Evolutionary conservation across 2,888 invertebrate species (phyloP).

Genomic region (Drosophila pegasa): DNA sequence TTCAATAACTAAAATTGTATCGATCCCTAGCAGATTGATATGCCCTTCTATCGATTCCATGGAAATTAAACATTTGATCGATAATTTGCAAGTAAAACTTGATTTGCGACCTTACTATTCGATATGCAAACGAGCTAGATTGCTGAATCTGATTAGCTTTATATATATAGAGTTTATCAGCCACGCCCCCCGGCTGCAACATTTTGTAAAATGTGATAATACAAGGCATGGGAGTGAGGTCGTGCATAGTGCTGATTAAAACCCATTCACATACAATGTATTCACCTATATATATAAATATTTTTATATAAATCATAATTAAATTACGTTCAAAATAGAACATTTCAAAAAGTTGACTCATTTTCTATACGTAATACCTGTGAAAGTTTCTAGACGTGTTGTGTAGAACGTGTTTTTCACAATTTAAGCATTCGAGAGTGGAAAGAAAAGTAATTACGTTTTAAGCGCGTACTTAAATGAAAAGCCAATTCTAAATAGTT

Average conservation of each 20-base stretch:
- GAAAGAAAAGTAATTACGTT: slow-evolving; percentile 6
- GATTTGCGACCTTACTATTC: too few relatives aligned
- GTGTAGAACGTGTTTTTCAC: slow-evolving; percentile 7
- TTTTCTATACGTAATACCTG: slow-evolving; percentile 1
- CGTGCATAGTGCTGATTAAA: neutral
- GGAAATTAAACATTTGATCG: neutral
- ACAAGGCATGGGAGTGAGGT: neutral
- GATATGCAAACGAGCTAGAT: neutral
- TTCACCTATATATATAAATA: too few relatives aligned
- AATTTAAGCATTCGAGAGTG: neutral
- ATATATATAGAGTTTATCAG: neutral
- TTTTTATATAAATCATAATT: neutral
- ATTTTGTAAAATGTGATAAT: neutral
- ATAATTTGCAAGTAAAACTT: neutral
- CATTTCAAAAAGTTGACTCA: slow-evolving; percentile 6
- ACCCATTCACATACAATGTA: too few relatives aligned
- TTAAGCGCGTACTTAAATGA: slow-evolving; percentile 3
- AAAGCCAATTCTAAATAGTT: neutral
- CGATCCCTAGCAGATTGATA: too few relatives aligned
- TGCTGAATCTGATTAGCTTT: neutral
- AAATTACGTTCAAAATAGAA: neutral
- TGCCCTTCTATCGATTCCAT: neutral
- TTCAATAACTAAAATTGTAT: too few relatives aligned
- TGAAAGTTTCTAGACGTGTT: neutral
- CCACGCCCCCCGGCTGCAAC: neutral